Percentiles rank a stretch among this genome's conserved stretches.
These are phyloP conservation scores for Teleopsis dalmanni DNA, from an alignment of 1,140 invertebrate genomes.

Conservation along the genomic window DNA sequence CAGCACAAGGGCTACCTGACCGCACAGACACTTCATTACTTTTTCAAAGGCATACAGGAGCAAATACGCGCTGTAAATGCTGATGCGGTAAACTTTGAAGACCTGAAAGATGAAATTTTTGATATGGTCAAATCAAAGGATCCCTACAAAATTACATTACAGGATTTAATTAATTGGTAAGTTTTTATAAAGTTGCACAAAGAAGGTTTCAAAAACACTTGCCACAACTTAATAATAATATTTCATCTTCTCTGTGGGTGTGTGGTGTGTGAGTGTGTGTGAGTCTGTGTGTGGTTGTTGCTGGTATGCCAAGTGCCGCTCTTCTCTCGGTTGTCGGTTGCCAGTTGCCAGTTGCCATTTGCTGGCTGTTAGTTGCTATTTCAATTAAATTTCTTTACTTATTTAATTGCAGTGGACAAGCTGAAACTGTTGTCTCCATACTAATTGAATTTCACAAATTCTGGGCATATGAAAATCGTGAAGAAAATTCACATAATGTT, in stretches of 20 bases:
- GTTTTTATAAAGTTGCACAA: too few relatives aligned
- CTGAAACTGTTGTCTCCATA: constrained; percentile 88
- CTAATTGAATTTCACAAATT: constrained; percentile 94
- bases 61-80: constrained; percentile 78
- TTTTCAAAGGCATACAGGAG: constrained; percentile 89
- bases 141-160: constrained; percentile 76
- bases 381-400: constrained; percentile 11
- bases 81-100: constrained; percentile 82
- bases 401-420: constrained; percentile 65
- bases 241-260: too few relatives aligned
- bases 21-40: constrained; percentile 85
- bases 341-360: background rate
- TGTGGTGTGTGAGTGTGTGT: too few relatives aligned
- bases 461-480: constrained; percentile 91
- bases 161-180: constrained; percentile 61
- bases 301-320: background rate
- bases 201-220: too few relatives aligned
- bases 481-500: constrained; percentile 48
- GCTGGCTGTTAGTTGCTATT: background rate
- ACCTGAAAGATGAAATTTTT: constrained; percentile 96
- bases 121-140: constrained; percentile 92
- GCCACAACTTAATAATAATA: background rate
- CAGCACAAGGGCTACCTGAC: constrained; percentile 81
- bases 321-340: background rate
- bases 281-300: too few relatives aligned